Evolutionary conservation across 2,888 invertebrate genomes (phyloP).

Genomic region (Listrodromus nycthemerus): DNA sequence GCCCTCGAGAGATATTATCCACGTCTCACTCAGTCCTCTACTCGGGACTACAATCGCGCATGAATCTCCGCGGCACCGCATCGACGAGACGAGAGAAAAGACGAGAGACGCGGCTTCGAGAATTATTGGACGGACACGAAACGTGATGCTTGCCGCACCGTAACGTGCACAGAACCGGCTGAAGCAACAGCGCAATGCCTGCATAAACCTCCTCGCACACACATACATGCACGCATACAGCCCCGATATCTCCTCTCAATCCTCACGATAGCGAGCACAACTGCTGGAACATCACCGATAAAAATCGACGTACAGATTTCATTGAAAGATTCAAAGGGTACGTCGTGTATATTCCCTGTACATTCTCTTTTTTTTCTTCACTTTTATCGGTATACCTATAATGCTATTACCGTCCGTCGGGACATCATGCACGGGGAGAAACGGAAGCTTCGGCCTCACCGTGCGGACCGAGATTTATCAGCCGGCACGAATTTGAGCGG

Average conservation of each 20-base stretch:
- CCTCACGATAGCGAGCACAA: constrained; percentile 25
- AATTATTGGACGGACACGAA: constrained; percentile 31
- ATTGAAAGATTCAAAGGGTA: constrained; percentile 35
- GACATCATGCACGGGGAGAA: constrained; percentile 7
- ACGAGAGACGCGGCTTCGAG: constrained; percentile 34
- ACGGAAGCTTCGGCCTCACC: constrained; percentile 9
- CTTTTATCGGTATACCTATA: constrained; percentile 44
- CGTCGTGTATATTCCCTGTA: not conserved
- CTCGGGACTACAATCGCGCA: constrained; percentile 33
- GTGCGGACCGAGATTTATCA: constrained; percentile 58
- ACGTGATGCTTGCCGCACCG: constrained; percentile 28
- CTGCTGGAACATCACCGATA: constrained; percentile 34
- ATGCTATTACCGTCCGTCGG: constrained; percentile 47
- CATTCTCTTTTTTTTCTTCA: constrained; percentile 2
- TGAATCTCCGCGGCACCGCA: constrained; percentile 43
- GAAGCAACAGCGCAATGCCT: constrained; percentile 21
- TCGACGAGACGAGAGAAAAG: constrained; percentile 35
- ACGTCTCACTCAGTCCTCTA: constrained; percentile 36
- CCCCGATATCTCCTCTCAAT: constrained; percentile 27
- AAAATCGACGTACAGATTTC: constrained; percentile 43
- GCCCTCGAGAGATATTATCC: constrained; percentile 54
- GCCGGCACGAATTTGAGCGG: constrained; percentile 65
- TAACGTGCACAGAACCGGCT: constrained; percentile 29
- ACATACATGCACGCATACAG: not conserved
- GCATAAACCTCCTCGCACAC: not conserved